Conservation (phyloP, 2,797 vertebrate genomes). For the Urocyon cinereoargenteus region DNA sequence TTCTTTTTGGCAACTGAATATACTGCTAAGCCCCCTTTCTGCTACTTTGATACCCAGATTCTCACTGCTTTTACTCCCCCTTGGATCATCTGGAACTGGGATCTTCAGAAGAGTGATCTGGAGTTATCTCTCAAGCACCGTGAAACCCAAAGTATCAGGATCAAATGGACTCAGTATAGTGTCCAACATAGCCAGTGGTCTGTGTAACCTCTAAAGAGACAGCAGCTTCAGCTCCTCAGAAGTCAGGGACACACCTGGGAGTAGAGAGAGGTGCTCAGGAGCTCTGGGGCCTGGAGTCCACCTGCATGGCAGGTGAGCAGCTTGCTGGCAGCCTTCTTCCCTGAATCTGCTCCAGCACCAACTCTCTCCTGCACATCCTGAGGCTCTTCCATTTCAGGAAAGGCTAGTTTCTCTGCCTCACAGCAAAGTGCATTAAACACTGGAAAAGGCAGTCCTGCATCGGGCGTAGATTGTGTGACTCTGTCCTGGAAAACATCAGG, state of each 20-base stretch:
- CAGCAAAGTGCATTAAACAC: background rate
- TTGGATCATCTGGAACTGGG: background rate
- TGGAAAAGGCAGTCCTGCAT: background rate
- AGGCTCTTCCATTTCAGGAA: background rate
- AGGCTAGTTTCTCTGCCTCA: background rate
- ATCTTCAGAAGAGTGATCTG: background rate
- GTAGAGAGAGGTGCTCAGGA: background rate
- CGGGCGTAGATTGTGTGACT: rapidly evolving
- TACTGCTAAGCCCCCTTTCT: background rate
- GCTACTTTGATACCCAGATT: background rate
- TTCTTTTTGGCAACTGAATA: background rate
- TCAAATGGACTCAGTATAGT: background rate
- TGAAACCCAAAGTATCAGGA: background rate
- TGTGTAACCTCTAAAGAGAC: background rate
- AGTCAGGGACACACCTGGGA: rapidly evolving
- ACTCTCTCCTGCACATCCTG: background rate
- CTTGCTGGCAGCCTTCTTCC: background rate
- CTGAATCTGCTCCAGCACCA: background rate
- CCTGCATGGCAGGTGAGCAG: background rate
- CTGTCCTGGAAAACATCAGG: background rate
- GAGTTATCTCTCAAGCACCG: background rate
- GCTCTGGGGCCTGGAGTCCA: background rate
- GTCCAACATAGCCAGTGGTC: rapidly evolving
- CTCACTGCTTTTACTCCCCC: background rate
- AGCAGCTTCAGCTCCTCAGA: background rate